Conservation (phyloP, 2,888 invertebrate species). For the Diarsia brunnea region DNA sequence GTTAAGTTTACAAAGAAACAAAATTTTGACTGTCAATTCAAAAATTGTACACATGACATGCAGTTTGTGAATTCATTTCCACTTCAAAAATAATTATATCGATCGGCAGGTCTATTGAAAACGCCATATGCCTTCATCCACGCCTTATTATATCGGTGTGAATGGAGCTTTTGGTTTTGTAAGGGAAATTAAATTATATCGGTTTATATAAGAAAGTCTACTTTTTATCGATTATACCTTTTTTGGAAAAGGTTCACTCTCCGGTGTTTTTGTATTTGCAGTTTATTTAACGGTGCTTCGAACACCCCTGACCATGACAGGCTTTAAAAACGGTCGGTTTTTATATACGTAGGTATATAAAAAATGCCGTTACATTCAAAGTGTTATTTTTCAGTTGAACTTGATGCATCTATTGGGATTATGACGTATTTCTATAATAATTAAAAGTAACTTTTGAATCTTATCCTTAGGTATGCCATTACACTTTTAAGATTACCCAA, state of each 20-base stretch:
- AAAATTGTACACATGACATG: slow-evolving; percentile 64
- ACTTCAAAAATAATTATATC: slow-evolving; percentile 73
- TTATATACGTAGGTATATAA: slow-evolving; percentile 13
- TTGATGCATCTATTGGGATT: neutral
- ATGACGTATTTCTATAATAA: neutral
- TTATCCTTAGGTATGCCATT: neutral
- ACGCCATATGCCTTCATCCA: slow-evolving; percentile 80
- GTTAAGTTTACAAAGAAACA: slow-evolving; percentile 36
- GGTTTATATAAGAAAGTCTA: slow-evolving; percentile 69
- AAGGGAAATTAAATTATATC: slow-evolving; percentile 82
- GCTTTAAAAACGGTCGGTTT: slow-evolving; percentile 38
- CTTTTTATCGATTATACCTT: slow-evolving; percentile 69
- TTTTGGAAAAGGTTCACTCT: slow-evolving; percentile 62
- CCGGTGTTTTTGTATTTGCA: slow-evolving; percentile 71
- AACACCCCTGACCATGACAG: slow-evolving; percentile 48
- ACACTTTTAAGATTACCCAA: neutral
- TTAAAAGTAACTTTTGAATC: neutral
- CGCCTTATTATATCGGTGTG: slow-evolving; percentile 75
- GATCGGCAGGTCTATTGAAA: slow-evolving; percentile 75
- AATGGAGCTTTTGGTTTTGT: slow-evolving; percentile 79
- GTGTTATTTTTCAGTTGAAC: neutral
- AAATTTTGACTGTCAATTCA: slow-evolving; percentile 46
- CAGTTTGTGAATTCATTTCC: slow-evolving; percentile 62
- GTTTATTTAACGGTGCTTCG: slow-evolving; percentile 75
- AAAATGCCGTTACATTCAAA: slow-evolving; percentile 1